These are phyloP conservation scores for Ericerus pela DNA, from an alignment of 1,140 invertebrate genomes.

Conservation along the genomic window DNA sequence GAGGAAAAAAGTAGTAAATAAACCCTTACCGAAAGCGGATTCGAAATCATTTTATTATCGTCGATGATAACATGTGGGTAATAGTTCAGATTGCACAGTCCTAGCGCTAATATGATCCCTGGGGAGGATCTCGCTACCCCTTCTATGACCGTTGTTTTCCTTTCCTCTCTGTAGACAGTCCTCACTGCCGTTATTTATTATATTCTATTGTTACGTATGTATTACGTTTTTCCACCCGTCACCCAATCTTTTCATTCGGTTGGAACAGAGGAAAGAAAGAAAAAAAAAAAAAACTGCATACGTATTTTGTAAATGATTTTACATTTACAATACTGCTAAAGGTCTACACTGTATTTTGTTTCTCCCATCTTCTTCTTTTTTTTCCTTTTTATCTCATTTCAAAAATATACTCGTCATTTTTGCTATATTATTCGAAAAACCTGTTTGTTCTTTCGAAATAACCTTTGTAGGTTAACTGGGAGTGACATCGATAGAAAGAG, in stretches of 20 bases:
- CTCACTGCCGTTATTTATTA: constrained; percentile 4
- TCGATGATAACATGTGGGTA: constrained; percentile 7
- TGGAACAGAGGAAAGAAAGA: too few relatives aligned
- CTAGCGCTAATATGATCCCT: constrained; percentile 5
- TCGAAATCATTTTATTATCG: constrained; percentile 10
- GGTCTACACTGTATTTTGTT: too few relatives aligned
- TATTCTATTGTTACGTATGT: constrained; percentile 8
- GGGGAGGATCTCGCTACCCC: background rate
- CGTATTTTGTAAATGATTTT: constrained; percentile 7
- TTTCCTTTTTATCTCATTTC: too few relatives aligned
- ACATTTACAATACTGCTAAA: constrained; percentile 1
- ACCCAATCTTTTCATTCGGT: too few relatives aligned
- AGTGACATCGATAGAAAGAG: too few relatives aligned
- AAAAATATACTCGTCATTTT: too few relatives aligned
- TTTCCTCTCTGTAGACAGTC: background rate
- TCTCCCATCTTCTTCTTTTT: too few relatives aligned
- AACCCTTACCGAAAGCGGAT: too few relatives aligned
- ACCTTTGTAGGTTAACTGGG: too few relatives aligned
- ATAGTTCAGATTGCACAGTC: constrained; percentile 9
- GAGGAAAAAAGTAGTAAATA: too few relatives aligned
- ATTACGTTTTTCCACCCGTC: background rate
- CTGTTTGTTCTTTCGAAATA: too few relatives aligned
- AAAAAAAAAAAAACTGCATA: constrained; percentile 9
- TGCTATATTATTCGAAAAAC: too few relatives aligned
- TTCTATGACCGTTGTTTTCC: constrained; percentile 1